Evolutionary conservation across 2,113 vertebrate genomes (phyloP).

Genomic region (Fregetta grallaria): DNA sequence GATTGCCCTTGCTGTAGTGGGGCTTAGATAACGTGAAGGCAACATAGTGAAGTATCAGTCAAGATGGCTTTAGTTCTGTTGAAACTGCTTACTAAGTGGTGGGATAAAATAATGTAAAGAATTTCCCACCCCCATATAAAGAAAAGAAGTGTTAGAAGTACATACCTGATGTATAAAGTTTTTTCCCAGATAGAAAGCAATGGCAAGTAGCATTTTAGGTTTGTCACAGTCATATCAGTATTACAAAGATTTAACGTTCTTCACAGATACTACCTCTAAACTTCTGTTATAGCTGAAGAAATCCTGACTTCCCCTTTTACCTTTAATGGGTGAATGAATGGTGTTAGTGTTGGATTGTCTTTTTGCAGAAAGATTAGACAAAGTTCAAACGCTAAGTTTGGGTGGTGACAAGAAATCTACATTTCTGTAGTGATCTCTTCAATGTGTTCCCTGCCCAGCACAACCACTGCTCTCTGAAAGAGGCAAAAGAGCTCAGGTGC

Average conservation of each 20-base stretch:
- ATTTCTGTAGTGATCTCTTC: neutral
- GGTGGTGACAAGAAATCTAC: neutral
- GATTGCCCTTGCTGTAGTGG: accelerated
- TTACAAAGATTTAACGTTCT: neutral
- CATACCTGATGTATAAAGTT: neutral
- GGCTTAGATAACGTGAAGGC: neutral
- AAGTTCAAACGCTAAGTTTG: neutral
- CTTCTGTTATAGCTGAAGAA: neutral
- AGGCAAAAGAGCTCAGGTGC: neutral
- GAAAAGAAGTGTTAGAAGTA: neutral
- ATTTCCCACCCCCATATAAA: neutral
- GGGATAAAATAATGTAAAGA: neutral
- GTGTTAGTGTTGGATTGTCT: neutral
- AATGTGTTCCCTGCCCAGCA: neutral
- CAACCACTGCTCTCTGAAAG: neutral
- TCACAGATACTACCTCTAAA: neutral
- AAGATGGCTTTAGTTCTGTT: neutral
- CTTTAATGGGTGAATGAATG: neutral
- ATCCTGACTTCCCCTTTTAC: neutral
- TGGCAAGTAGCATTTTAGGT: neutral
- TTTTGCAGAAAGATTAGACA: neutral
- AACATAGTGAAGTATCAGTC: neutral
- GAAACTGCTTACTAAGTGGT: neutral
- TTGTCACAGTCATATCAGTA: accelerated
- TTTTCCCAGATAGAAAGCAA: neutral